Conservation (phyloP, 2,888 invertebrate genomes). For the Deilephila porcellus region DNA sequence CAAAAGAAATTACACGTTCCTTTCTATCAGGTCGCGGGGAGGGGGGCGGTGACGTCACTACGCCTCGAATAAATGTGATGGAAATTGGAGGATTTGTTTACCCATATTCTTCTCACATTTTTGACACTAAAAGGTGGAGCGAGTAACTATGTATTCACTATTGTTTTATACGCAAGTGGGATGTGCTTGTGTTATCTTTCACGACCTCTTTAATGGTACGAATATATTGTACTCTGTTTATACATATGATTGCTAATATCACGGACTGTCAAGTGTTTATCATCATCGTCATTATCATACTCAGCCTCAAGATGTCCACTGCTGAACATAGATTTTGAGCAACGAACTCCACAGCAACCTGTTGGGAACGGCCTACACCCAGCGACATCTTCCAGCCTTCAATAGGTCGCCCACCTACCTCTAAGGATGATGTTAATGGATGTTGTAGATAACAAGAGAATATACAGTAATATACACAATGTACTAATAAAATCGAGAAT, state of each 20-base stretch:
- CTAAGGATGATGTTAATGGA: no score
- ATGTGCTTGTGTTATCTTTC: conserved; percentile 8
- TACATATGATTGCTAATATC: background rate
- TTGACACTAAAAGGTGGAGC: conserved; percentile 84
- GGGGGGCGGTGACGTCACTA: conserved; percentile 67
- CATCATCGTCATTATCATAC: no score
- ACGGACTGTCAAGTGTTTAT: no score
- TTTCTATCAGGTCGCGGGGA: conserved; percentile 59
- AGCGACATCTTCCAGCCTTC: no score
- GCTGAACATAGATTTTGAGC: no score
- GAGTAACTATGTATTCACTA: conserved; percentile 33
- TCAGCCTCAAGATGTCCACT: no score
- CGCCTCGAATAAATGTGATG: conserved; percentile 83
- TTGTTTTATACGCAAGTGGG: conserved; percentile 15
- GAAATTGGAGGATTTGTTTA: conserved; percentile 86
- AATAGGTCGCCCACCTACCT: no score
- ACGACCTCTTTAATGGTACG: background rate
- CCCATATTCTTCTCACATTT: conserved; percentile 84
- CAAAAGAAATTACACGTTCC: conserved; percentile 80
- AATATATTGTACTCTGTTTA: background rate
- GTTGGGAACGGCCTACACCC: no score
- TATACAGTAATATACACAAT: no score
- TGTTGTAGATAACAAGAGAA: no score
- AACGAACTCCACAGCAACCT: no score
- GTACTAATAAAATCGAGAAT: no score